Evolutionary conservation across 2,797 vertebrate species (phyloP), one percentile per base, ranked within the genome.

Genomic region (Pogoniulus pusillus): DNA sequence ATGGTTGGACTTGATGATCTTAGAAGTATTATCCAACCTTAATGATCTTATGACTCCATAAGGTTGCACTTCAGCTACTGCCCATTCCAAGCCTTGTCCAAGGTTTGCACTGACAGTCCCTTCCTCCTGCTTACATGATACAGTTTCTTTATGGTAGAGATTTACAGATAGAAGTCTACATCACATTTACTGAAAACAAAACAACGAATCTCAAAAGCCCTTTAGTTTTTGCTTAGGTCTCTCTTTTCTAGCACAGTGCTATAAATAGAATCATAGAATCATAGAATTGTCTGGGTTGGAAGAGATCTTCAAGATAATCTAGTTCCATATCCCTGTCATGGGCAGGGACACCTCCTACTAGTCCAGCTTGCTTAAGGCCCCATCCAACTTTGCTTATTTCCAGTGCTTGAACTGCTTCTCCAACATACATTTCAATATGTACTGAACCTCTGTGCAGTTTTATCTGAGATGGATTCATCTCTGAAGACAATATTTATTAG

Each of bases 401-500:
- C 8, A 37, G 32, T 35, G n/a, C 15, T 85, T 74, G 34, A 73
- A 94, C 53, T 53, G 47, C 13, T 87, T 74, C 53, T 54, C 13
- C 6, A 62, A 13, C 1, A 8, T 4, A 5, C 4, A 5, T 37
- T 92, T 60, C 7, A 47, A 10, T 45, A 49, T 0, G 1, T 41
- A 58, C 10, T 3, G 35, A 82, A 63, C 59, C 29, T 63, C 75
- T 73, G 8, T 51, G 43, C 37, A 89, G 63, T 81, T 85, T 66
- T 88, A 41, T 81, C 34, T 64, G 53, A 91, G 35, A 76, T 34
- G 6, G 7, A 60, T 73, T 90, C 30, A 83, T 63, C 39, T 87
- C 74, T 24, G 41, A 93, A 88, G 75, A 88, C 59, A 85, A 53
- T 79, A 88, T 89, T 87, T 96, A 79, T 91, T 91, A 71, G 26